phyloP scores from a whole-genome alignment of 2,797 vertebrate genomes.

The Rhynchotus rufescens region DNA sequence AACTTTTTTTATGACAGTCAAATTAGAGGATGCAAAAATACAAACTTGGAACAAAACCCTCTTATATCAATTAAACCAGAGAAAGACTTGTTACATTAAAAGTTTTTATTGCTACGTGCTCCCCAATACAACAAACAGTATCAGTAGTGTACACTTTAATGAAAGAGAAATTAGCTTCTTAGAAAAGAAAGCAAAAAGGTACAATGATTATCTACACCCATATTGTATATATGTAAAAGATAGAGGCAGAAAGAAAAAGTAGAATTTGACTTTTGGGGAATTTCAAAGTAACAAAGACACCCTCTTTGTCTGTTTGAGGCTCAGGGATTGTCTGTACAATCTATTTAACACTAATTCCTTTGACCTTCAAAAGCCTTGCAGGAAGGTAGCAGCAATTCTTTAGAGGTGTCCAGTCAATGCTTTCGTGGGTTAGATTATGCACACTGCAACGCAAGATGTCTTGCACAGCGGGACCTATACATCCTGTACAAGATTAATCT shows the following conservation, averaged over 20 bases:
- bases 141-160: constrained; percentile 92
- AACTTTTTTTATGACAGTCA: accelerated
- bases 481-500: not conserved
- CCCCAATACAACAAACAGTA: constrained; percentile 91
- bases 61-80: not conserved
- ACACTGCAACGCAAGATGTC: not conserved
- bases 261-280: constrained; percentile 58
- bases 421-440: not conserved
- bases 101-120: constrained; percentile 92
- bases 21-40: not conserved
- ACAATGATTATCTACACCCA: constrained; percentile 76
- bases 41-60: not conserved
- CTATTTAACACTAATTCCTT: constrained; percentile 66
- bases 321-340: constrained; percentile 84
- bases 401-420: constrained; percentile 73
- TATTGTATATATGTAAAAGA: not conserved
- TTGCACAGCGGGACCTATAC: not conserved
- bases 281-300: constrained; percentile 50
- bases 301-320: constrained; percentile 80
- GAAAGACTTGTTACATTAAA: not conserved
- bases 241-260: constrained; percentile 27
- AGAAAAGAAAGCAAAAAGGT: constrained; percentile 69
- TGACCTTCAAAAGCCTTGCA: constrained; percentile 76
- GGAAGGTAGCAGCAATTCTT: constrained; percentile 81
- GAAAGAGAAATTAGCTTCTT: constrained; percentile 73